Conservation (phyloP, 1,140 invertebrate genomes). For the Philopotamus ludificatus region DNA sequence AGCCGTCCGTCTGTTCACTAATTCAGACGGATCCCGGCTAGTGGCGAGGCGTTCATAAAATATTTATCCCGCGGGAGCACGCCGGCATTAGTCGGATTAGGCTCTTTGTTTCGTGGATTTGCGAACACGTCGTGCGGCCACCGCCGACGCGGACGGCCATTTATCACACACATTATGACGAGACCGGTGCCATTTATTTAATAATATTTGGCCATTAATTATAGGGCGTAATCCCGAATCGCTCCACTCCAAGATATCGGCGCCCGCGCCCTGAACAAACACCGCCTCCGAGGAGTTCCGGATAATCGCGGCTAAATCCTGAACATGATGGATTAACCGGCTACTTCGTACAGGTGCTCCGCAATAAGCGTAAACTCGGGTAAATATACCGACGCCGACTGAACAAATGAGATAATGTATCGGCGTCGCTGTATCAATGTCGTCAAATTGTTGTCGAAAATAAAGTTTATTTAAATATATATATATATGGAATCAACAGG, state of each 20-base stretch:
- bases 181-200: background rate
- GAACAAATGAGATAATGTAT: too few relatives aligned
- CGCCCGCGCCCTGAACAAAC: background rate
- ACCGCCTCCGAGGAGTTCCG: background rate
- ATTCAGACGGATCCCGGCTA: conserved; percentile 22
- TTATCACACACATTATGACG: background rate
- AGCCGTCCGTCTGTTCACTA: conserved; percentile 14
- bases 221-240: conserved; percentile 1
- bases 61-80: conserved; percentile 6
- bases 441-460: too few relatives aligned
- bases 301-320: background rate
- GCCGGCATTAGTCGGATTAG: conserved; percentile 15
- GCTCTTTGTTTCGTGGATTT: conserved; percentile 12
- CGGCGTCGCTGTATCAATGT: too few relatives aligned
- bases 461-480: too few relatives aligned
- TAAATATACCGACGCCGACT: too few relatives aligned
- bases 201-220: conserved; percentile 10
- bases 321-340: conserved; percentile 1
- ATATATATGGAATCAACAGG: too few relatives aligned
- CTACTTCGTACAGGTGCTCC: too few relatives aligned
- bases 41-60: conserved; percentile 20
- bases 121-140: background rate
- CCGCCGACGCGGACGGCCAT: background rate
- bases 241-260: background rate
- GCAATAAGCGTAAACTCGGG: too few relatives aligned